Evolutionary conservation across 2,113 vertebrate genomes (phyloP), one percentile per base, ranked within the genome.

Genomic region (Catharus fuscescens): DNA sequence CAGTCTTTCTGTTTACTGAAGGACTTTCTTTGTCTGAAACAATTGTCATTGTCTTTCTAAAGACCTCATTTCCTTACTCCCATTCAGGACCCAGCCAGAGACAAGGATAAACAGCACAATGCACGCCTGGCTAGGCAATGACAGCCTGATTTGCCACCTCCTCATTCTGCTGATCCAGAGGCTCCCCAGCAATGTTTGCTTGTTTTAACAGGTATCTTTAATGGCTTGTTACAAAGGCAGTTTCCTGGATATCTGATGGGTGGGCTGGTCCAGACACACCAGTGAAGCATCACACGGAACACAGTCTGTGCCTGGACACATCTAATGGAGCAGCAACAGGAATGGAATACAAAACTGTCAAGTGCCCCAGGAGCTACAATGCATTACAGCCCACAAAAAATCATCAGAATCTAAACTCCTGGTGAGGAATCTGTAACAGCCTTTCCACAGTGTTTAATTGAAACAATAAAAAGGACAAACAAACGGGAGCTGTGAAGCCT

Each of bases 361-460:
- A 86, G 89, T 20, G 91, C 64, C 64, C 57, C 65, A 53, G 6
- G 93, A 95, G 74, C 90, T 92, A 9, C 61, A 94, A 74, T 8
- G 69, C 59, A 86, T 91, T 84, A 40, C 86, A 86, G 48, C 59
- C 73, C 61, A 32, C 69, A 69, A 70, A 89, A 80, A 42, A 20
- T 29, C 67, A 67, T 53, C 78, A 83, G 60, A 77, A 87, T 52
- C 94, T 44, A 53, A 96, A 93, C 86, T 93, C 82, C 95, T 93
- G 94, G 83, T 69, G 92, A 96, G 92, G 84, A 85, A 80, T 78
- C 77, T 76, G 54, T 74, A 92, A 47, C 53, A 69, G 71, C 11
- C 94, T 87, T 96, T 92, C 71, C 84, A 64, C 62, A 48, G 88
- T 26, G 61, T 94, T 97, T 97, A 97, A 95, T 95, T 76, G 89